Evolutionary conservation across 1,140 invertebrate species (phyloP), one percentile per base, ranked within the genome.

Genomic region (Drosophila repletoides): DNA sequence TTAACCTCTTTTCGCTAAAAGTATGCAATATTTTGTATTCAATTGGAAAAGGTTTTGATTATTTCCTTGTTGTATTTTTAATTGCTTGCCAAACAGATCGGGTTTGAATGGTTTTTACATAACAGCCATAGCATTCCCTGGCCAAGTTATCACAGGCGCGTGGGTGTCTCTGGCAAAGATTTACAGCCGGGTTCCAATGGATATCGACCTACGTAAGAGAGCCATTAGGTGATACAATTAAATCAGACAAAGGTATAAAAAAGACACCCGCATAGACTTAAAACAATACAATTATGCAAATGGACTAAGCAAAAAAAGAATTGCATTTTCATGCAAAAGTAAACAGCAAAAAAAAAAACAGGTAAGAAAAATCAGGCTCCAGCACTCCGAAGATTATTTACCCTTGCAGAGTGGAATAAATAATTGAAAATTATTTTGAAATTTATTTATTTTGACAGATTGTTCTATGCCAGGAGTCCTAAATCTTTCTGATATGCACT

Each of bases 181-280:
- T 5, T 28, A 24, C 52, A 46, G n/a, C 58, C 49, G 56, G 46
- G 26, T 61, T 52, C 26, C 15, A 31, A 41, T 46, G 15, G 34
- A 26, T 31, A 58, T 48, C 31, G 33, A 31, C 40, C 61, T 52
- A 68, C 72, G 65, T 49, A n/a, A 43, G 40, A 15, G 36, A 46
- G 31, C 67, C 66, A 83, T 77, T 59, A 71, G 38, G 56, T 49
- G 48, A 56, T 45, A 67, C 80, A 71, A 84, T 84, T 83, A 84
- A 74, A 45, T 51, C 48, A 19, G 17, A 46, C 34, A 45, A 19
- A 28, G 53, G 21, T 24, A 14, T 40, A 43, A 15, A 26, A 26
- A 38, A 46, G 38, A 52, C 51, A 29, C 21, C 56, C 56, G 56
- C 43, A 49, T 10, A 49, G 5, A 5, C 24, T 21, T 40, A 24